Evolutionary conservation across 2,797 vertebrate species (phyloP).

Genomic region (Alauda arvensis): DNA sequence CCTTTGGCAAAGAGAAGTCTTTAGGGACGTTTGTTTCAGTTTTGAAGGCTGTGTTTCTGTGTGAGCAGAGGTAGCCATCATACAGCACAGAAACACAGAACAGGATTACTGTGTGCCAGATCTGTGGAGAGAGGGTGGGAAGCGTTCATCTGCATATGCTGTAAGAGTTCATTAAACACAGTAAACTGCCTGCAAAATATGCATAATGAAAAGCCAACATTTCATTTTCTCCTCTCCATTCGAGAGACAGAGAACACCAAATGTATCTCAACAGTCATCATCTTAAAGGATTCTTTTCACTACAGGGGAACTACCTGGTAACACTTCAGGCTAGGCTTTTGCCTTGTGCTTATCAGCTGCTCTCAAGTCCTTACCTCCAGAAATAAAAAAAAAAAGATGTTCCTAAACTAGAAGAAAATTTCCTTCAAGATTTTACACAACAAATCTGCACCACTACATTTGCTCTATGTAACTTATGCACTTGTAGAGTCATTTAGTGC

Average conservation of each 20-base stretch:
- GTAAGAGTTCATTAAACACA: constrained; percentile 27
- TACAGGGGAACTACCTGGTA: not conserved
- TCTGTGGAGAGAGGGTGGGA: constrained; percentile 29
- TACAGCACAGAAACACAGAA: constrained; percentile 28
- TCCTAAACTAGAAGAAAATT: not conserved
- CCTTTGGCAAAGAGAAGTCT: not conserved
- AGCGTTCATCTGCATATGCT: constrained; percentile 47
- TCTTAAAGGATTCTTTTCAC: not conserved
- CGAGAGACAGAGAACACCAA: not conserved
- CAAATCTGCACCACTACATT: not conserved
- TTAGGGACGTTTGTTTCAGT: not conserved
- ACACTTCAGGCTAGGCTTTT: not conserved
- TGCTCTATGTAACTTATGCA: not conserved
- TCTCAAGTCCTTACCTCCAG: not conserved
- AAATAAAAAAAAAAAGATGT: not conserved
- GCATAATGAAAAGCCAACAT: constrained; percentile 6
- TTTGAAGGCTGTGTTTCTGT: not conserved
- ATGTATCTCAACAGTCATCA: not conserved
- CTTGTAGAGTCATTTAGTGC: not conserved
- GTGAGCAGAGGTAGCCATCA: constrained; percentile 1
- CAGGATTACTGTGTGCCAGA: constrained; percentile 30
- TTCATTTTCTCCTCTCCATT: not conserved
- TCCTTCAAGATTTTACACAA: not conserved
- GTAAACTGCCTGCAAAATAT: constrained; percentile 37
- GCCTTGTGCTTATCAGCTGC: not conserved